Evolutionary conservation across 2,113 vertebrate species (phyloP).

Genomic region (Chunga burmeisteri): DNA sequence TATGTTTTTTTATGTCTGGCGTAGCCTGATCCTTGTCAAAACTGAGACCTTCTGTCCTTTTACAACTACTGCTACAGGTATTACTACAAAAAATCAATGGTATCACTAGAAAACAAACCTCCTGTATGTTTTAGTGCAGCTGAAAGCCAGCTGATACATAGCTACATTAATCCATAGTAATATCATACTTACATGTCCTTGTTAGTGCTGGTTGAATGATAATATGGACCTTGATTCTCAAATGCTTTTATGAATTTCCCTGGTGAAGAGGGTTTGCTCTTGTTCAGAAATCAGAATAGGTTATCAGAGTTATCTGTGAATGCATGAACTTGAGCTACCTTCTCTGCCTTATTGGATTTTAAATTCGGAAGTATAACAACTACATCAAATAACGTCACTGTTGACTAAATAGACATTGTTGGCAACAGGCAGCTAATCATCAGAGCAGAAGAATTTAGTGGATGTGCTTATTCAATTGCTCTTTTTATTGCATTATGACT

Average conservation of each 20-base stretch:
- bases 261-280: not conserved
- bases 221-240: not conserved
- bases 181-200: constrained; percentile 23
- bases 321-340: not conserved
- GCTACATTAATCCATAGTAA: not conserved
- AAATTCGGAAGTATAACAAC: not conserved
- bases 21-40: not conserved
- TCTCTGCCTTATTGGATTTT: not conserved
- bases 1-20: not conserved
- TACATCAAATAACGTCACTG: not conserved
- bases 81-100: not conserved
- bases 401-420: not conserved
- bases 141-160: not conserved
- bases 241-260: not conserved
- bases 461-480: not conserved
- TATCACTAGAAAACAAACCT: constrained; percentile 14
- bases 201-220: not conserved
- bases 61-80: not conserved
- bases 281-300: not conserved
- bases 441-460: not conserved
- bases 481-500: not conserved
- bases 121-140: not conserved
- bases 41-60: not conserved
- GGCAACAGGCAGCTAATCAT: not conserved
- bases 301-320: not conserved